phyloP scores from a whole-genome alignment of 1,140 invertebrate species.

The Trachymyrmex cornetzi region DNA sequence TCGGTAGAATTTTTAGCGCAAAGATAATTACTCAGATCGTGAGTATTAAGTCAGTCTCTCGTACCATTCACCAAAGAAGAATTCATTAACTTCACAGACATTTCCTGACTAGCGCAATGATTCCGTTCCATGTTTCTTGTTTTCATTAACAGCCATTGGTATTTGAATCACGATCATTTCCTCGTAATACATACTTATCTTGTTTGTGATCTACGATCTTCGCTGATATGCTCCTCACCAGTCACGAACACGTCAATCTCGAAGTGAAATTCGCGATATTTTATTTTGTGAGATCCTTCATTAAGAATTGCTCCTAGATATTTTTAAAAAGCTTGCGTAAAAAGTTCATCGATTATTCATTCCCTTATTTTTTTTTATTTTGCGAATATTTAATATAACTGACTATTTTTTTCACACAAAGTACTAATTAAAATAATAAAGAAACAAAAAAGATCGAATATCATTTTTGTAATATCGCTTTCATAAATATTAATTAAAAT shows the following conservation, averaged over 20 bases:
- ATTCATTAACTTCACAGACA: conserved; percentile 32
- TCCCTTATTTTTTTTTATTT: neutral
- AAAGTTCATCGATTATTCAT: neutral
- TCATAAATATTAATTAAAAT: neutral
- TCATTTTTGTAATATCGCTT: neutral
- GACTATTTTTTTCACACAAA: neutral
- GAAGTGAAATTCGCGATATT: neutral
- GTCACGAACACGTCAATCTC: neutral
- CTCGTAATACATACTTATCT: neutral
- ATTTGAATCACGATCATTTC: conserved; percentile 37
- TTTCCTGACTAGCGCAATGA: conserved; percentile 33
- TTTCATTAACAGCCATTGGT: conserved; percentile 9
- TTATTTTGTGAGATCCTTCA: neutral
- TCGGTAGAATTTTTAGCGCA: conserved; percentile 20
- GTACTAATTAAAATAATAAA: neutral
- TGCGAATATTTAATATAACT: neutral
- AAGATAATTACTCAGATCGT: conserved; percentile 42
- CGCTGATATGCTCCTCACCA: neutral
- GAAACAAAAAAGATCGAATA: neutral
- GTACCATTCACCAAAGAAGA: conserved; percentile 26
- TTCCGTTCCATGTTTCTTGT: conserved; percentile 28
- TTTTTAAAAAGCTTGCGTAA: neutral
- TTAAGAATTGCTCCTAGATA: neutral
- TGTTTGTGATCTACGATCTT: neutral
- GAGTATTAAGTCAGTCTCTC: conserved; percentile 32